Evolutionary conservation across 2,797 vertebrate species (phyloP), one percentile per base, ranked within the genome.

Genomic region (Malurus splendens): DNA sequence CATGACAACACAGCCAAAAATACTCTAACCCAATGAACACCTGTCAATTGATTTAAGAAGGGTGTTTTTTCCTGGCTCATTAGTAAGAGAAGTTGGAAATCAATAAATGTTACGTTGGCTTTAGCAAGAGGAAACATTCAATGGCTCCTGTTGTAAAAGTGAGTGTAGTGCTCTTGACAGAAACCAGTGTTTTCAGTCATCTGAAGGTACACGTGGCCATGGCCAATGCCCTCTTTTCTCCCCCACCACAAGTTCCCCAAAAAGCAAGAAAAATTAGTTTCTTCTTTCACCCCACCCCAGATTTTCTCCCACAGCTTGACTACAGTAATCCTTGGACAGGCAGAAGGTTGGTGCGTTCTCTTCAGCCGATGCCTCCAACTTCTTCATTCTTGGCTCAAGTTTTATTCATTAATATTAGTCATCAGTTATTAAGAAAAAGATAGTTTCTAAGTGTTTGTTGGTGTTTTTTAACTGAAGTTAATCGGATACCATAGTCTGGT

Each of bases 371-470:
- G 94, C 90, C 87, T 96, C 86, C 75, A 77, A 74, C 82, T 73
- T 93, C 96, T 96, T 95, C 82, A 75, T 94, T 97, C 96, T 96
- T 96, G 96, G 96, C 96, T 97, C 97, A 97, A 97, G 96, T 97
- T 96, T 97, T 96, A 96, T 96, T 97, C 94, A 93, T 96, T 96
- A 97, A 86, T 96, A 93, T 97, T 97, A 97, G 97, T 97, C 96
- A 97, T 92, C 96, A 97, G 96, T 97, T 97, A 97, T 96, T 97
- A 97, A 97, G 97, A 97, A 96, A 97, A 96, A 96, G 93, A 95
- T 96, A 97, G 96, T 97, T 96, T 96, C 97, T 97, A 97, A 97
- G 95, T 95, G 96, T 97, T 96, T 93, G 80, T 94, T 90, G 92
- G 66, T 88, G 71, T 48, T 94, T 91, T 95, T 96, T 94, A 95